Evolutionary conservation across 1,140 invertebrate species (phyloP).

Genomic region (Phymastichus coffea): DNA sequence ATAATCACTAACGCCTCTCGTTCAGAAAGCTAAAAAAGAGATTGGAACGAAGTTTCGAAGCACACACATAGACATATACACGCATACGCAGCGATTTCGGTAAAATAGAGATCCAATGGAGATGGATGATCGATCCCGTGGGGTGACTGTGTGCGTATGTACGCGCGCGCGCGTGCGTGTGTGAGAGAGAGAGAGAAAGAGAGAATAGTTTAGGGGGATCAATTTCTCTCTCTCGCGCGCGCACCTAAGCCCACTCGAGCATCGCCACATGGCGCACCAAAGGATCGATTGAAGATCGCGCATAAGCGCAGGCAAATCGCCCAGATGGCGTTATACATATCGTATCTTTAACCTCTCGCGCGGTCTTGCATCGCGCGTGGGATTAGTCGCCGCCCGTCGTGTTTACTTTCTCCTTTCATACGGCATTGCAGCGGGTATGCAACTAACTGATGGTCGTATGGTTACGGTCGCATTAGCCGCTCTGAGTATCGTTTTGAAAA

Average conservation of each 20-base stretch:
- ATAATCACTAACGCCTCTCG: no score
- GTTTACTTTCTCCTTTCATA: no score
- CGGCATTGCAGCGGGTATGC: no score
- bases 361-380: not conserved
- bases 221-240: not conserved
- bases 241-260: slow-evolving; percentile 21
- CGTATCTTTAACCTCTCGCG: slow-evolving; percentile 20
- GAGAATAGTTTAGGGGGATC: no score
- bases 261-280: slow-evolving; percentile 18
- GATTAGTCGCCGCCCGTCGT: slow-evolving; percentile 9
- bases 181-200: no score
- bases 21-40: not conserved
- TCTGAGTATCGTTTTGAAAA: no score
- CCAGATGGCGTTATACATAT: no score
- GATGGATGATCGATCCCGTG: slow-evolving; percentile 52
- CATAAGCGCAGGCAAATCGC: not conserved
- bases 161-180: no score
- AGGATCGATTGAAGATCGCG: not conserved
- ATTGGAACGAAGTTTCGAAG: slow-evolving; percentile 1
- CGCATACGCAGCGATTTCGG: slow-evolving; percentile 44
- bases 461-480: no score
- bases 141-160: no score
- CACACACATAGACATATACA: slow-evolving; percentile 29
- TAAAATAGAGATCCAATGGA: slow-evolving; percentile 55
- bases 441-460: no score